Evolutionary conservation across 2,113 vertebrate species (phyloP).

Genomic region (Riparia riparia): DNA sequence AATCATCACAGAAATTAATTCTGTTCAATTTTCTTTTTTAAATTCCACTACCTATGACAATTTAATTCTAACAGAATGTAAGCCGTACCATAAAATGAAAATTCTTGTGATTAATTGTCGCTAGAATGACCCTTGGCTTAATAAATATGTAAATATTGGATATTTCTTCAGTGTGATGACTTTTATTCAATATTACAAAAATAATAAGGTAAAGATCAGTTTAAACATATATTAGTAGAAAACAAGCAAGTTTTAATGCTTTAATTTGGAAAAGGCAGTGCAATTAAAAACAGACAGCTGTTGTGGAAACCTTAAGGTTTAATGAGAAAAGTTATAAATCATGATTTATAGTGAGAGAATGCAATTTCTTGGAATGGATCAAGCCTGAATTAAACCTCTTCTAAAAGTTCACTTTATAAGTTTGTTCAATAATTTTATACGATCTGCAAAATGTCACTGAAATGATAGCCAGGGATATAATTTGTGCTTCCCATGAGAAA

Average conservation of each 20-base stretch:
- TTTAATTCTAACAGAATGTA: not conserved
- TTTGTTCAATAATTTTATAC: not conserved
- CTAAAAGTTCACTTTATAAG: not conserved
- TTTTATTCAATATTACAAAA: not conserved
- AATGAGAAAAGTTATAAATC: constrained; percentile 18
- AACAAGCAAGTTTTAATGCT: not conserved
- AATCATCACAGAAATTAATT: not conserved
- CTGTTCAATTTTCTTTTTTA: not conserved
- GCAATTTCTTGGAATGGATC: constrained; percentile 8
- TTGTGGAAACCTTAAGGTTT: constrained; percentile 6
- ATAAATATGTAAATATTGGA: constrained; percentile 11
- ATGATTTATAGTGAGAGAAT: constrained; percentile 31
- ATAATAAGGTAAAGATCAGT: not conserved
- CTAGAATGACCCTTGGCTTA: not conserved
- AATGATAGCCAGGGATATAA: not conserved
- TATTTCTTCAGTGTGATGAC: not conserved
- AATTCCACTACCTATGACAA: not conserved
- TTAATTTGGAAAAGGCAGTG: constrained; percentile 5
- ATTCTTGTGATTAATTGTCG: not conserved
- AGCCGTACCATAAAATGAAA: not conserved
- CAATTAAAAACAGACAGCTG: constrained; percentile 38
- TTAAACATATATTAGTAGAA: not conserved
- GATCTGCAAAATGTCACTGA: constrained; percentile 8
- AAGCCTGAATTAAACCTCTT: constrained; percentile 9
- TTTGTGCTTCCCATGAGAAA: constrained; percentile 7